Conservation (phyloP, 2,113 vertebrate genomes). For the Tyrannus savana region DNA sequence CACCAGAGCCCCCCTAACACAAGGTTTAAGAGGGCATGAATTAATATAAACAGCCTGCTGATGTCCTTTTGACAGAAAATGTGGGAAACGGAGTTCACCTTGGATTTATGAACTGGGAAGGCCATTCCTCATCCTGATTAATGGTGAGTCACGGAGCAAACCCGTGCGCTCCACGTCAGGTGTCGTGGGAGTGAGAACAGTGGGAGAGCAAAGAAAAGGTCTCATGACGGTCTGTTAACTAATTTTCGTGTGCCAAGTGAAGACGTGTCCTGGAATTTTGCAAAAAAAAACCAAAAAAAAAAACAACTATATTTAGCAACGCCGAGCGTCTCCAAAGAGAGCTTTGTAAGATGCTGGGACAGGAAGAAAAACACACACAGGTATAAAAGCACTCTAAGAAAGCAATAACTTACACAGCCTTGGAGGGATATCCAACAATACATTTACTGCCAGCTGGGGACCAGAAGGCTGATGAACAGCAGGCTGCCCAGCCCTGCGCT, state of each 20-base stretch:
- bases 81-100: slow-evolving; percentile 69
- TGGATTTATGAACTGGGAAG: slow-evolving; percentile 80
- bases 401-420: slow-evolving; percentile 64
- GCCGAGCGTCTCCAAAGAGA: slow-evolving; percentile 52
- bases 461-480: slow-evolving; percentile 34
- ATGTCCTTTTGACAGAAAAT: slow-evolving; percentile 67
- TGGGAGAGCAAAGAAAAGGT: slow-evolving; percentile 65
- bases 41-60: slow-evolving; percentile 67
- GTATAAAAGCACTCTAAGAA: slow-evolving; percentile 65
- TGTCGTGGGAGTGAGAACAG: slow-evolving; percentile 81
- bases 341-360: slow-evolving; percentile 60
- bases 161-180: slow-evolving; percentile 56
- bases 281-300: neutral
- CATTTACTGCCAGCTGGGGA: slow-evolving; percentile 67
- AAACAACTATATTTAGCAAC: slow-evolving; percentile 6
- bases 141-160: slow-evolving; percentile 69
- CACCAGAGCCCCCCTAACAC: neutral
- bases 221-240: slow-evolving; percentile 68
- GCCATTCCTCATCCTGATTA: slow-evolving; percentile 75
- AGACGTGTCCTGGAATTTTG: slow-evolving; percentile 70
- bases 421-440: slow-evolving; percentile 64
- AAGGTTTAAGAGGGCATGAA: slow-evolving; percentile 56
- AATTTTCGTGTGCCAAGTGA: slow-evolving; percentile 73
- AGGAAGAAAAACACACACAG: slow-evolving; percentile 20
- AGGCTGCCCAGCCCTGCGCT: neutral